Base-by-base conservation (phyloP, 2,888 invertebrate genomes). In the Lycia hirtaria region DNA sequence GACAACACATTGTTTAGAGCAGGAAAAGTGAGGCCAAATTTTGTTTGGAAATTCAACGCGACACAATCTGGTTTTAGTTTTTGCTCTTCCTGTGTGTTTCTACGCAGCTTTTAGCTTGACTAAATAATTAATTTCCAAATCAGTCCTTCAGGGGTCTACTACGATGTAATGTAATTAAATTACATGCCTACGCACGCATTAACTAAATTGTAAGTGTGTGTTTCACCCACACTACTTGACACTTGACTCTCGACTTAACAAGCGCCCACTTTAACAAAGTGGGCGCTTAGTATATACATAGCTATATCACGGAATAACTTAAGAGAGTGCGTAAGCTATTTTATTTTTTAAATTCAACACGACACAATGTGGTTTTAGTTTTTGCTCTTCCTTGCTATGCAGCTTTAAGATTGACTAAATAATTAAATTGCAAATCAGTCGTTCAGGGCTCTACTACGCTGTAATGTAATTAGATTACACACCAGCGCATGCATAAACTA, bases 1-100 rank as follows among this genome's bases (percentile, higher is more conserved):
- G 26, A 44, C 33, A 35, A 38, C 24, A 32, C 44, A 17, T 58
- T 53, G 57, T 53, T 38, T 58, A 32, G 44, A 53, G 48, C 22
- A 22, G 9, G 51, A 38, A 48, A 52, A 57, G 9, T 51, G 7
- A 28, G 22, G 24, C 38, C 1, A 6, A 38, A 38, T 38, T 4
- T 24, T 26, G 22, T 22, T 15, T 40, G 12, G 4, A 19, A 40
- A n/a, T 15, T 12, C 1, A 30, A 32, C 15, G 15, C 19, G 28
- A 30, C 10, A 28, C 15, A 17, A 9, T 14, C 19, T 17, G 4
- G 22, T 22, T 30, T 15, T n/a, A n/a, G 3, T 20, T 4, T 38
- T 37, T 2, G 20, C 2, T 15, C 17, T 26, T 12, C 9, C 10
- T n/a, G n/a, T n/a, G n/a, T n/a, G n/a, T 28, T 28, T 41, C 15